These are phyloP conservation scores for Drosophila neonasuta DNA, from an alignment of 2,888 invertebrate species.

Conservation along the genomic window DNA sequence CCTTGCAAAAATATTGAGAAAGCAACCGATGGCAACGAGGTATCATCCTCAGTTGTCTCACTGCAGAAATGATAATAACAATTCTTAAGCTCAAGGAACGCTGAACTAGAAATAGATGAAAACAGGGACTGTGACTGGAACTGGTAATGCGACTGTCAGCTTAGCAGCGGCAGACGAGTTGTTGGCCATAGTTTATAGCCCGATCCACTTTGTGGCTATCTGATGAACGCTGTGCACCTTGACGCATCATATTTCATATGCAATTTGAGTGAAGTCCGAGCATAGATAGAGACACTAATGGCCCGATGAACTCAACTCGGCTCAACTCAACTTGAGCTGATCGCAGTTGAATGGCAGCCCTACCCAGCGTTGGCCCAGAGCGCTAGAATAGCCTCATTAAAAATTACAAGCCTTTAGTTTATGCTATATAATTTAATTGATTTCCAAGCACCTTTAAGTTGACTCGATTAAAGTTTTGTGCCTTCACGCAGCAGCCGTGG, in stretches of 20 bases:
- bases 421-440: constrained; percentile 65
- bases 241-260: constrained; percentile 64
- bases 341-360: not conserved
- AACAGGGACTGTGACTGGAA: constrained; percentile 9
- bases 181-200: constrained; percentile 41
- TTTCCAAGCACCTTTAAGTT: constrained; percentile 59
- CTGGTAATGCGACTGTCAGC: constrained; percentile 54
- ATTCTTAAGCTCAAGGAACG: constrained; percentile 12
- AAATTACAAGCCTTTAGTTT: constrained; percentile 44
- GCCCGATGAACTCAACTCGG: constrained; percentile 16
- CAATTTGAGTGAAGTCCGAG: constrained; percentile 38
- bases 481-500: constrained; percentile 32
- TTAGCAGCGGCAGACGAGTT: constrained; percentile 29
- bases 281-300: constrained; percentile 46
- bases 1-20: too few relatives aligned
- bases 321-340: constrained; percentile 3
- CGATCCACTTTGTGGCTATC: constrained; percentile 54
- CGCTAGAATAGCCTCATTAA: constrained; percentile 37
- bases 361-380: constrained; percentile 11
- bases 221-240: constrained; percentile 48
- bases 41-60: too few relatives aligned
- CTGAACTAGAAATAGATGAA: not conserved
- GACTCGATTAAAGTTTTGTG: constrained; percentile 5
- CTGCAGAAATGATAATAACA: constrained; percentile 30
- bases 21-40: too few relatives aligned